These are phyloP conservation scores for Tigriopus japonicus DNA, from an alignment of 1,140 invertebrate genomes.

Conservation along the genomic window DNA sequence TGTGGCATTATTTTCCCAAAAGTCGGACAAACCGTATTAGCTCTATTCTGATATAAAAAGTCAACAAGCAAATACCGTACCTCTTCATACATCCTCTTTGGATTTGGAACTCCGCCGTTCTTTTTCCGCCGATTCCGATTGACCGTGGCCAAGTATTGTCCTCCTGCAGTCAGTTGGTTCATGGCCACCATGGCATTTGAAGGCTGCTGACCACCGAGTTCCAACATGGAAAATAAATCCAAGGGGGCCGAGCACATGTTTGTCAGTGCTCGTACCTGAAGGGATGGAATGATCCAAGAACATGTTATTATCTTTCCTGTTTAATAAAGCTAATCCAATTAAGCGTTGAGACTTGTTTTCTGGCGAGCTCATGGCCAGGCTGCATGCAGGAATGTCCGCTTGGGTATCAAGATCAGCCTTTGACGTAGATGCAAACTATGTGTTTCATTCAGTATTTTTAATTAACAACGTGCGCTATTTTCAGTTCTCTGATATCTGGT, in stretches of 20 bases:
- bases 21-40: no score
- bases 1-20: no score
- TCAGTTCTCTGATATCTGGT: no score
- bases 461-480: no score
- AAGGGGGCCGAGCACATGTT: slow-evolving; percentile 92
- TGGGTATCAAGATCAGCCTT: no score
- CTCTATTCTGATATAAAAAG: no score
- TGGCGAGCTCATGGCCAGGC: no score
- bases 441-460: no score
- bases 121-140: slow-evolving; percentile 61
- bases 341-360: no score
- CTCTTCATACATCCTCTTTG: slow-evolving; percentile 97
- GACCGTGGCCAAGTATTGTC: slow-evolving; percentile 44
- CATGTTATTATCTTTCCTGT: background rate
- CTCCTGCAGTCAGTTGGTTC: slow-evolving; percentile 47
- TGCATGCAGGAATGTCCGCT: no score
- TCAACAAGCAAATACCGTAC: slow-evolving; percentile 23
- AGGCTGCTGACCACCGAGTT: slow-evolving; percentile 58
- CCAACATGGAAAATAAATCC: slow-evolving; percentile 61
- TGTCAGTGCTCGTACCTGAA: slow-evolving; percentile 44
- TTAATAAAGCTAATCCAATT: no score
- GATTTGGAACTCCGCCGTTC: slow-evolving; percentile 71
- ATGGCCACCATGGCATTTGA: slow-evolving; percentile 70
- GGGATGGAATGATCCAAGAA: background rate
- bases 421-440: no score